Conservation (phyloP, 1,140 invertebrate genomes). For the Drosophila azteca region DNA sequence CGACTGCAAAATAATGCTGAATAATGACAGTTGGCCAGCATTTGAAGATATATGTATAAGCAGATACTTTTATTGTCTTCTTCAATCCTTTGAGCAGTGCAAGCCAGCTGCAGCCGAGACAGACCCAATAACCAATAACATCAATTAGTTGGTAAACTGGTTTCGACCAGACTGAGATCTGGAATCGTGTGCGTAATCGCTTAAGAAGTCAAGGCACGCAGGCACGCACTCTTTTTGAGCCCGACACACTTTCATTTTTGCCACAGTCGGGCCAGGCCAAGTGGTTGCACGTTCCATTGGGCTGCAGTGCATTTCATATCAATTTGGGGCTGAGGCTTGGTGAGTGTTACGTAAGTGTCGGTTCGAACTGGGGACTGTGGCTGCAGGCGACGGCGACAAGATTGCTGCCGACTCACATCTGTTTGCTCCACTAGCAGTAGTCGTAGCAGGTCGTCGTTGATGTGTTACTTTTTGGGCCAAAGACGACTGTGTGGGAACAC, state of each 20-base stretch:
- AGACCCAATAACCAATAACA: too few relatives aligned
- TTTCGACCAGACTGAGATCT: constrained; percentile 1
- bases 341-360: constrained; percentile 59
- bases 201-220: constrained; percentile 37
- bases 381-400: constrained; percentile 25
- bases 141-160: constrained; percentile 9
- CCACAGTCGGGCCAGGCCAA: constrained; percentile 33
- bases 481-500: constrained; percentile 43
- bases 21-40: too few relatives aligned
- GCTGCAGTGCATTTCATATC: constrained; percentile 40
- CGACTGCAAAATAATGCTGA: too few relatives aligned
- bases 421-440: constrained; percentile 34
- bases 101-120: too few relatives aligned
- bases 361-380: constrained; percentile 15
- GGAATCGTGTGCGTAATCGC: constrained; percentile 32
- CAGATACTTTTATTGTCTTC: too few relatives aligned
- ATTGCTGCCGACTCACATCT: constrained; percentile 64
- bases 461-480: constrained; percentile 69
- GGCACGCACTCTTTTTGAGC: constrained; percentile 34
- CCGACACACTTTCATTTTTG: constrained; percentile 49
- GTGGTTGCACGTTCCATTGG: constrained; percentile 32
- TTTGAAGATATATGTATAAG: too few relatives aligned
- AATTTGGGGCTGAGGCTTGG: constrained; percentile 11
- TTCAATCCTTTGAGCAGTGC: too few relatives aligned
- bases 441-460: constrained; percentile 28